A percentile compares a stretch with the other conserved stretches of the same genome.
Evolutionary conservation across 2,888 invertebrate species (phyloP).

Genomic region (Callosobruchus maculatus): DNA sequence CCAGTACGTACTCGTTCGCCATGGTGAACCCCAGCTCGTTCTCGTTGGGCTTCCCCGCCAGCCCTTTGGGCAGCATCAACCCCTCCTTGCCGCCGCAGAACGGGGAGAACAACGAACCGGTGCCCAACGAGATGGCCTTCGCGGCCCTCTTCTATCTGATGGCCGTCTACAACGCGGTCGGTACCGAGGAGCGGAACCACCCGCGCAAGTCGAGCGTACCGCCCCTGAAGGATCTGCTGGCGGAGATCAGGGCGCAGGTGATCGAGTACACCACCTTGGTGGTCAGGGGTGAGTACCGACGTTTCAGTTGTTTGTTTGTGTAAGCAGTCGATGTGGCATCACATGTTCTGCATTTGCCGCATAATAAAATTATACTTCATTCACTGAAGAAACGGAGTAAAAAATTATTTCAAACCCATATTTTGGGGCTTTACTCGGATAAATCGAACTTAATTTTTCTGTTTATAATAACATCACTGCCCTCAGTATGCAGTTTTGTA

Average conservation of each 20-base stretch:
- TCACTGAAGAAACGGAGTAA: too few species aligned
- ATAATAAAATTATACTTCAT: too few species aligned
- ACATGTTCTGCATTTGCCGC: too few species aligned
- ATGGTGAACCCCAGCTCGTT: constrained; percentile 39
- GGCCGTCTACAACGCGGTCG: constrained; percentile 68
- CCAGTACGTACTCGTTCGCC: constrained; percentile 24
- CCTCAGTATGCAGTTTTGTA: too few species aligned
- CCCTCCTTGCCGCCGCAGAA: background rate
- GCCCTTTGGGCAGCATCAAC: background rate
- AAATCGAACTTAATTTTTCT: too few species aligned
- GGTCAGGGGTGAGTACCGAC: constrained; percentile 53
- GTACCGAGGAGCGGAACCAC: constrained; percentile 69
- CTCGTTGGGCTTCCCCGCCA: constrained; percentile 21
- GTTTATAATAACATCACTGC: too few species aligned
- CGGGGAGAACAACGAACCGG: constrained; percentile 13
- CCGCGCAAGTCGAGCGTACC: constrained; percentile 74
- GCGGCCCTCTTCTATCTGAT: constrained; percentile 52
- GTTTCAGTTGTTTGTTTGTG: too few species aligned
- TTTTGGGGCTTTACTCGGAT: too few species aligned
- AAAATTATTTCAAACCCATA: too few species aligned
- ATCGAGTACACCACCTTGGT: constrained; percentile 57
- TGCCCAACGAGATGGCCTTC: constrained; percentile 35
- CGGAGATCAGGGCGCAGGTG: constrained; percentile 55
- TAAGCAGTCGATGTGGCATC: too few species aligned
- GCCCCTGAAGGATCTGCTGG: constrained; percentile 66